Percentiles rank a stretch among this genome's conserved stretches.
Conservation (phyloP, 2,797 vertebrate species). For the Sebastes nivosus region DNA sequence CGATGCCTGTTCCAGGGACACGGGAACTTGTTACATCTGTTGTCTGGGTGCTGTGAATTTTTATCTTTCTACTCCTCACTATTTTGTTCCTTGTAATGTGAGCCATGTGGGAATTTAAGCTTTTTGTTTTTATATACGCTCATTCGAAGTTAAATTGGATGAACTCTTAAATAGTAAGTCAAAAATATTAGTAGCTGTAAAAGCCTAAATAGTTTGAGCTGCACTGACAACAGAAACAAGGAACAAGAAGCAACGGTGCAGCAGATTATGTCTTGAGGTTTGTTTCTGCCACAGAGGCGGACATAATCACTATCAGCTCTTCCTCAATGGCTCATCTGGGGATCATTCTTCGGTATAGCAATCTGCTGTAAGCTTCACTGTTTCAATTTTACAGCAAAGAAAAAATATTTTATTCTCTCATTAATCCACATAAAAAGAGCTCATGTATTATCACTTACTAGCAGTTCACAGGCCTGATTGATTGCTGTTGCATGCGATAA, state of each 20-base stretch:
- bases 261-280: neutral
- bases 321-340: conserved; percentile 16
- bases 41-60: conserved; percentile 34
- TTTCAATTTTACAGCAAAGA: conserved; percentile 18
- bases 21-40: conserved; percentile 57
- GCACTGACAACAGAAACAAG: neutral
- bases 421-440: conserved; percentile 6
- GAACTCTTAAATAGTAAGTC: neutral
- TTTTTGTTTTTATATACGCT: neutral
- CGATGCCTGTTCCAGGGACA: conserved; percentile 40
- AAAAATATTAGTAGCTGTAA: neutral
- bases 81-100: conserved; percentile 11
- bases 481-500: neutral
- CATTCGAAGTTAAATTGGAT: neutral
- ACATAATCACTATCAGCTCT: neutral
- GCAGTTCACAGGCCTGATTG: neutral
- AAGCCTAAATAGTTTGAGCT: neutral
- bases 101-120: conserved; percentile 5
- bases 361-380: conserved; percentile 19
- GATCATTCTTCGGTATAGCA: conserved; percentile 8
- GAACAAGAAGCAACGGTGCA: neutral
- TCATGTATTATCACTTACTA: conserved; percentile 3
- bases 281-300: neutral
- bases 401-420: neutral
- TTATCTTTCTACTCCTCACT: conserved; percentile 17